These are phyloP conservation scores for Crypturellus undulatus DNA, from an alignment of 2,113 vertebrate species.

Conservation along the genomic window DNA sequence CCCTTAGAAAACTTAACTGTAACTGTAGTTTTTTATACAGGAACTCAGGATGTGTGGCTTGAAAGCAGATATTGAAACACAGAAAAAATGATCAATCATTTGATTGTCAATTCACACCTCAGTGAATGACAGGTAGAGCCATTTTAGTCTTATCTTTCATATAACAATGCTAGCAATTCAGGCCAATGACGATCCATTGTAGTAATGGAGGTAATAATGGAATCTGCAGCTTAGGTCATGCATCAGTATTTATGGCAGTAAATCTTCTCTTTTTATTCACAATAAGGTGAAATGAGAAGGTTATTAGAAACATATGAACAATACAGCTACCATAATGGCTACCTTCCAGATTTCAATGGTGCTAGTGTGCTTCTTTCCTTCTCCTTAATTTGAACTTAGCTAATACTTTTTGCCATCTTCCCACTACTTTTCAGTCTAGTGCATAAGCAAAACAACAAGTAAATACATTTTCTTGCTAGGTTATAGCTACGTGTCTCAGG, in stretches of 20 bases:
- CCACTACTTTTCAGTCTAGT: not conserved
- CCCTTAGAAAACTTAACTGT: not conserved
- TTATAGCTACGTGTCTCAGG: not conserved
- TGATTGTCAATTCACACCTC: slow-evolving; percentile 42
- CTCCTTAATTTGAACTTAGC: not conserved
- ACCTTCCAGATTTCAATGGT: not conserved
- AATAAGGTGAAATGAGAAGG: slow-evolving; percentile 2
- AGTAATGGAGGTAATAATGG: slow-evolving; percentile 47
- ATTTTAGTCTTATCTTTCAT: not conserved
- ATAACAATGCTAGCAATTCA: slow-evolving; percentile 39
- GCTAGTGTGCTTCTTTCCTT: not conserved
- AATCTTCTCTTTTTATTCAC: slow-evolving; percentile 7
- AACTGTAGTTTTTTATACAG: slow-evolving; percentile 10
- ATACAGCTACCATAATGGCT: not conserved
- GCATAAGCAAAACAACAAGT: not conserved
- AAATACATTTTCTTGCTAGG: not conserved
- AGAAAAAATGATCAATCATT: slow-evolving; percentile 65
- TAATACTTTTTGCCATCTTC: not conserved
- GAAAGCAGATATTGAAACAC: slow-evolving; percentile 39
- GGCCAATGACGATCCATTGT: slow-evolving; percentile 22
- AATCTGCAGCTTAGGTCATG: not conserved
- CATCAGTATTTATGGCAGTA: not conserved
- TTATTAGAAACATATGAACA: slow-evolving; percentile 14
- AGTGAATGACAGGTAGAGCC: slow-evolving; percentile 24
- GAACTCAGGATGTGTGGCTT: not conserved